phyloP scores from a whole-genome alignment of 2,888 invertebrate genomes.

The Eristalis pertinax region DNA sequence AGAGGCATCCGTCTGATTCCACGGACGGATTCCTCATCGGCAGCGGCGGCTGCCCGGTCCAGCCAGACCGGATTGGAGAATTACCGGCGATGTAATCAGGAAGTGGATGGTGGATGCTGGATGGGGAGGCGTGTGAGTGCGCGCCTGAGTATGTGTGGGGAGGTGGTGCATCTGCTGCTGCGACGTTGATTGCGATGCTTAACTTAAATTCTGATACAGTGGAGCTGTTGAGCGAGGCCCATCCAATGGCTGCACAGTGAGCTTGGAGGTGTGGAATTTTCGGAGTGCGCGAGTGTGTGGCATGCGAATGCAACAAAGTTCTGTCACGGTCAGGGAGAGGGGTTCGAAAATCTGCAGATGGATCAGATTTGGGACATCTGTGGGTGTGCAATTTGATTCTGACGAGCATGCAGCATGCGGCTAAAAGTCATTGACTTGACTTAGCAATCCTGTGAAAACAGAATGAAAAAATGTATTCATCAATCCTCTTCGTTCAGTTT shows the following conservation, averaged over 20 bases:
- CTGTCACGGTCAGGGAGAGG: neutral
- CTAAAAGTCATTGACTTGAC: too few relatives aligned
- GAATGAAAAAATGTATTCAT: too few relatives aligned
- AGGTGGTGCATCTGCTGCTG: conserved; percentile 32
- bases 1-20: neutral
- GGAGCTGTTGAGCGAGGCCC: neutral
- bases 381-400: neutral
- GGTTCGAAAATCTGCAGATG: neutral
- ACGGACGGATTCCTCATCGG: conserved; percentile 20
- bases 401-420: neutral
- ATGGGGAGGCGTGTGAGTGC: neutral
- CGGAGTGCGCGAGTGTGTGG: conserved; percentile 8
- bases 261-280: neutral
- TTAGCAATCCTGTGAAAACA: too few relatives aligned
- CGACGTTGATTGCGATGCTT: conserved; percentile 37
- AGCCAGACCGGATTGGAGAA: conserved; percentile 19
- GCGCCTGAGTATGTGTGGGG: neutral
- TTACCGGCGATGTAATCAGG: conserved; percentile 18
- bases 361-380: neutral
- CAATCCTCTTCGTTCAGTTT: too few relatives aligned
- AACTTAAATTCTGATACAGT: conserved; percentile 24
- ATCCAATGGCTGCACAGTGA: neutral
- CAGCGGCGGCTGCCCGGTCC: neutral
- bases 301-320: neutral
- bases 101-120: neutral